These are phyloP conservation scores for Theonella swinhoei DNA, from an alignment of 37 sponge, comb jelly and placozoan genomes.

Conservation along the genomic window DNA sequence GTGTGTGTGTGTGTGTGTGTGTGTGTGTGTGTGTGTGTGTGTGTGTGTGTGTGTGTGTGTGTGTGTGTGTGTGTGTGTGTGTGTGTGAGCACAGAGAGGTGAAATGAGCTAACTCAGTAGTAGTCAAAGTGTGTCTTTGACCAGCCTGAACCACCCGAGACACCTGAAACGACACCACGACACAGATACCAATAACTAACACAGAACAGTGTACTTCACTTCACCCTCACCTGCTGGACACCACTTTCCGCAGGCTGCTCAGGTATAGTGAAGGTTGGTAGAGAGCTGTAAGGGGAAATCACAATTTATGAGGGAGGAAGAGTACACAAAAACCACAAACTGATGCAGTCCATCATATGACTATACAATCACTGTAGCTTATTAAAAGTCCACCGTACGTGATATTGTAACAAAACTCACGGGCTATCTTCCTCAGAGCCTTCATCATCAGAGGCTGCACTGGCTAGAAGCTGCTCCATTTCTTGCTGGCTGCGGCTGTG, in stretches of 20 bases:
- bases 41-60: too few species aligned
- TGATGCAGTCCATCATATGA: background rate
- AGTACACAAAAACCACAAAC: background rate
- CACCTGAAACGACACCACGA: too few species aligned
- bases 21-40: too few species aligned
- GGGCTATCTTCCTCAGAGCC: background rate
- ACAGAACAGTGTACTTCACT: background rate
- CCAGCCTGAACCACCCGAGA: too few species aligned
- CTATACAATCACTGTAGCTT: background rate
- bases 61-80: too few species aligned
- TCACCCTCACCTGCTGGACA: background rate
- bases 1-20: too few species aligned
- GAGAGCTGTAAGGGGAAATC: background rate
- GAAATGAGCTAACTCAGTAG: background rate
- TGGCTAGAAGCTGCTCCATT: slow-evolving; percentile 47
- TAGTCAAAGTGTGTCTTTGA: too few species aligned
- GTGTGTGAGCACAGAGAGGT: background rate
- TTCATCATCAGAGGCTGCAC: slow-evolving; percentile 43
- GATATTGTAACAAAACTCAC: background rate
- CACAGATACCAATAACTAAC: too few species aligned
- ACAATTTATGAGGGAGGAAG: background rate
- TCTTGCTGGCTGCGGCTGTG: slow-evolving; percentile 52
- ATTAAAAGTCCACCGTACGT: background rate
- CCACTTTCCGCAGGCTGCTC: background rate
- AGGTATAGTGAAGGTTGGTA: background rate